Percentiles rank a stretch among this genome's conserved stretches.
phyloP scores from a whole-genome alignment of 1,140 invertebrate species.

The Globodera ellingtonae region DNA sequence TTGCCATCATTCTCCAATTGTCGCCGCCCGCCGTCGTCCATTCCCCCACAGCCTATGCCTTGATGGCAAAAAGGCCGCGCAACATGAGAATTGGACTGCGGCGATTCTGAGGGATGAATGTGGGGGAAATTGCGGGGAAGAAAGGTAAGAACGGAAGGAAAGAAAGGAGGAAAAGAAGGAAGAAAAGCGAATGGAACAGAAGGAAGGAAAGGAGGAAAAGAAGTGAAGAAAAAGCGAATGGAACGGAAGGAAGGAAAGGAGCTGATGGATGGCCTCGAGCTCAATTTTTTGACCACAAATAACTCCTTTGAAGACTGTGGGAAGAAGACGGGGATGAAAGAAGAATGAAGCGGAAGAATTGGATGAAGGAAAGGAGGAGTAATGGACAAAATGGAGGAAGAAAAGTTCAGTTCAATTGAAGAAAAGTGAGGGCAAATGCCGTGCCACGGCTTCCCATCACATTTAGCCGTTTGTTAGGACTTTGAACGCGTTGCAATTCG shows the following conservation, averaged over 20 bases:
- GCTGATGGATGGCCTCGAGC: background rate
- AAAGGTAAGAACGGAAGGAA: too few relatives aligned
- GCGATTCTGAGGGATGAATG: background rate
- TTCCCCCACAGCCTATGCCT: background rate
- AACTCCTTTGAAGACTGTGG: too few relatives aligned
- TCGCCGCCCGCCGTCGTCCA: too few relatives aligned
- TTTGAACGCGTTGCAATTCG: too few relatives aligned
- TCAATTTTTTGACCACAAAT: background rate
- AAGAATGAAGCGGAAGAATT: background rate
- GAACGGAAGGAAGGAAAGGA: background rate
- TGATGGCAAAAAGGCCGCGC: background rate
- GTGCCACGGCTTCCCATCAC: too few relatives aligned
- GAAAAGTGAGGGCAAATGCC: too few relatives aligned
- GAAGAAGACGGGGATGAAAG: background rate
- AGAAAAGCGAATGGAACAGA: background rate
- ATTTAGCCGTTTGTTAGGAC: too few relatives aligned
- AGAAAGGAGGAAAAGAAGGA: background rate
- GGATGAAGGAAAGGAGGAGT: background rate
- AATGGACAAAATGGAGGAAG: background rate
- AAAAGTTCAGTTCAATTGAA: background rate
- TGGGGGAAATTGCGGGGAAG: too few relatives aligned
- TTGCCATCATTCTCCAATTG: background rate
- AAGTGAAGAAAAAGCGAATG: background rate
- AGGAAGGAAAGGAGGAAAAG: background rate
- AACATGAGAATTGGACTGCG: background rate